Evolutionary conservation across 2,113 vertebrate genomes (phyloP).

Genomic region (Danionella cerebrum): DNA sequence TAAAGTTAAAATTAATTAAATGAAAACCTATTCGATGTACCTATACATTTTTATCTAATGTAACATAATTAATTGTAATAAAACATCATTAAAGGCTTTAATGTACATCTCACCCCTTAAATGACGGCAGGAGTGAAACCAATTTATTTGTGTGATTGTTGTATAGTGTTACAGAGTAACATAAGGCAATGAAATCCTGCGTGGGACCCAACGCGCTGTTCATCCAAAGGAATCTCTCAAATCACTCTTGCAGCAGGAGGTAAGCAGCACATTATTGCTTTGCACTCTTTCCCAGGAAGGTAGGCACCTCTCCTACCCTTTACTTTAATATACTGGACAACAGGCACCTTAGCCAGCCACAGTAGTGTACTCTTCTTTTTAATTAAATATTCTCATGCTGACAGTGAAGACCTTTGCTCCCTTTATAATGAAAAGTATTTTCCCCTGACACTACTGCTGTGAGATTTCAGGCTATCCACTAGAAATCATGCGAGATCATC

Average conservation of each 20-base stretch:
- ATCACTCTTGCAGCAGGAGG: slow-evolving; percentile 58
- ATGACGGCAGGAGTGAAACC: no score
- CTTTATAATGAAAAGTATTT: slow-evolving; percentile 17
- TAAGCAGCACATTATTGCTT: slow-evolving; percentile 49
- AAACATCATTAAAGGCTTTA: no score
- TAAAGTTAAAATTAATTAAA: no score
- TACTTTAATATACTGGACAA: slow-evolving; percentile 42
- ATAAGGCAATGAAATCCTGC: slow-evolving; percentile 36
- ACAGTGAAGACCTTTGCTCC: slow-evolving; percentile 7
- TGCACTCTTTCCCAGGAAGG: slow-evolving; percentile 49
- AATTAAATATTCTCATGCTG: slow-evolving; percentile 45
- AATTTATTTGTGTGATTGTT: background rate
- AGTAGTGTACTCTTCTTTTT: slow-evolving; percentile 42
- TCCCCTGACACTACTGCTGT: background rate
- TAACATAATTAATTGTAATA: no score
- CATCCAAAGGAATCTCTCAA: slow-evolving; percentile 50
- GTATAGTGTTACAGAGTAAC: slow-evolving; percentile 37
- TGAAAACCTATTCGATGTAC: no score
- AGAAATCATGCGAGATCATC: background rate
- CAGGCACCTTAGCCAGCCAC: slow-evolving; percentile 22
- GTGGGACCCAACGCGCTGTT: slow-evolving; percentile 33
- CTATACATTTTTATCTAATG: no score
- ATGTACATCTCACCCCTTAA: no score
- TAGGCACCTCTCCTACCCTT: slow-evolving; percentile 46
- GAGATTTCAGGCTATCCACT: background rate